phyloP scores from a whole-genome alignment of 2,888 invertebrate genomes.

The Microdon myrmicae region DNA sequence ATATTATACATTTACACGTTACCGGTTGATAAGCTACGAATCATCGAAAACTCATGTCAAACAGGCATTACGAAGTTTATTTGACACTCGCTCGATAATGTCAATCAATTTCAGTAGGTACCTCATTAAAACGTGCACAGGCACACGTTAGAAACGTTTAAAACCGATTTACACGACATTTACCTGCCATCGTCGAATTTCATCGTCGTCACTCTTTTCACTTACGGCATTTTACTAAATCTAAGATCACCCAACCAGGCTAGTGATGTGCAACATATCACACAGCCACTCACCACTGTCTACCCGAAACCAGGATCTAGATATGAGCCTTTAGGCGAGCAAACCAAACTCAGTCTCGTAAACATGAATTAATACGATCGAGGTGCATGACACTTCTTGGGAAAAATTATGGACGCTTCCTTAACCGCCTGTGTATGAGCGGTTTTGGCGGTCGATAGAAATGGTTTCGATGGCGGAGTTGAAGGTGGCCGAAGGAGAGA shows the following conservation, averaged over 20 bases:
- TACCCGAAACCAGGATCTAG: conserved; percentile 46
- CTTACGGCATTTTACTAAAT: conserved; percentile 13
- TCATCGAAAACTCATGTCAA: too few relatives aligned
- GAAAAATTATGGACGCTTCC: conserved; percentile 50
- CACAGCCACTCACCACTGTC: conserved; percentile 46
- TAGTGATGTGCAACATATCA: conserved; percentile 9
- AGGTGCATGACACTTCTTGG: conserved; percentile 39
- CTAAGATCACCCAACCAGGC: conserved; percentile 9
- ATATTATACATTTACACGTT: too few relatives aligned
- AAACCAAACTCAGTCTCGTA: conserved; percentile 49
- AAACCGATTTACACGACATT: conserved; percentile 43
- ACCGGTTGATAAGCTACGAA: too few relatives aligned
- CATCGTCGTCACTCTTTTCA: conserved; percentile 36
- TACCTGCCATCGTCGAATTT: conserved; percentile 17
- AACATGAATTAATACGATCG: conserved; percentile 50
- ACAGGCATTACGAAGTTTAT: conserved; percentile 4
- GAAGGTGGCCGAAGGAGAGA: conserved; percentile 8
- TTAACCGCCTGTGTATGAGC: conserved; percentile 21
- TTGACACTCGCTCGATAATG: conserved; percentile 35
- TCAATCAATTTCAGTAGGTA: conserved; percentile 24
- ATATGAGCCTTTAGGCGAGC: conserved; percentile 31
- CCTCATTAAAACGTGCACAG: conserved; percentile 2
- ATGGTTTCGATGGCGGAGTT: not conserved
- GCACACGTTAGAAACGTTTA: conserved; percentile 20
- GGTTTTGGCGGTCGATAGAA: conserved; percentile 10